These are phyloP conservation scores for Telmatochromis brichardi DNA, from an alignment of 2,113 vertebrate species.

Conservation along the genomic window DNA sequence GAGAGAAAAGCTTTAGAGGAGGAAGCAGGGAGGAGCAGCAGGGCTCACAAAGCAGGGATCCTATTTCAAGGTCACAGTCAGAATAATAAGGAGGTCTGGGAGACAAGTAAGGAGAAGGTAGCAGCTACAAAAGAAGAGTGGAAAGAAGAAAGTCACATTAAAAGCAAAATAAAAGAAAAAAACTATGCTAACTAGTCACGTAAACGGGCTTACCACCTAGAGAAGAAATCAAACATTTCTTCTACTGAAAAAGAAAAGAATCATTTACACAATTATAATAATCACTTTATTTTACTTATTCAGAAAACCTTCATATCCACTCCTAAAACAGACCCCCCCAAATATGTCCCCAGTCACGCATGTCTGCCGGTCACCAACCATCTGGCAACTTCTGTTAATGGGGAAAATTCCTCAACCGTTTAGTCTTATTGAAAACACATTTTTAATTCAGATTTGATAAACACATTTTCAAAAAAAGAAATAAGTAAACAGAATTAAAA, in stretches of 20 bases:
- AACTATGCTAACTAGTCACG: neutral
- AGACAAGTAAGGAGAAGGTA: neutral
- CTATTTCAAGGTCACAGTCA: neutral
- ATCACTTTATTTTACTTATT: neutral
- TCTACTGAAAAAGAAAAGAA: neutral
- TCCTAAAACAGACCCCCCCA: neutral
- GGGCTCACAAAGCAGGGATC: neutral
- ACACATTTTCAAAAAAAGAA: neutral
- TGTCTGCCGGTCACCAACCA: neutral
- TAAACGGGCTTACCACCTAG: neutral
- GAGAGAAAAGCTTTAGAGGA: neutral
- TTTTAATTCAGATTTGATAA: neutral
- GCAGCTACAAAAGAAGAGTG: neutral
- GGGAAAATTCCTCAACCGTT: neutral
- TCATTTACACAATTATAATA: neutral
- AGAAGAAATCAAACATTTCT: neutral
- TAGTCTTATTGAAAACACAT: neutral
- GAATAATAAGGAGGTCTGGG: conserved; percentile 10
- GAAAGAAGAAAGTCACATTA: neutral
- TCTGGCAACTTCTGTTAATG: neutral
- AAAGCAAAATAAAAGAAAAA: neutral
- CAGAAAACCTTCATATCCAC: neutral
- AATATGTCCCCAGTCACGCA: neutral
- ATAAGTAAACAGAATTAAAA: neutral
- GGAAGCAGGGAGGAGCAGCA: neutral